These are phyloP conservation scores for Tolypeutes matacus DNA, from an alignment of 2,797 vertebrate species.

Conservation along the genomic window DNA sequence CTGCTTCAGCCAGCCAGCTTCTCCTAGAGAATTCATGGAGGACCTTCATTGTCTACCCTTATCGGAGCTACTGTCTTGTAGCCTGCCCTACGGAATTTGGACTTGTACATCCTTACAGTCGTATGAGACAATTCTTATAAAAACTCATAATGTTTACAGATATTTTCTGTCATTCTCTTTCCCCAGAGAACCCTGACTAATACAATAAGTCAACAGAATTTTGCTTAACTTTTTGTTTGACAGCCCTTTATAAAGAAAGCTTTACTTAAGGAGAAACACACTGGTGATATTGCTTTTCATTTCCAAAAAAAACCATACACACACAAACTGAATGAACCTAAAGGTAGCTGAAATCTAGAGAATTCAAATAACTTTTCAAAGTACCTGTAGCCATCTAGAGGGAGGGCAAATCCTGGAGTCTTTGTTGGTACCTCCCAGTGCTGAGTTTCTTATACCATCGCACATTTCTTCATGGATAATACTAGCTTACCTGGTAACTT, in stretches of 20 bases:
- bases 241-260: conserved; percentile 15
- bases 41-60: too few relatives aligned
- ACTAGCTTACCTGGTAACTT: not conserved
- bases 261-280: not conserved
- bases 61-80: too few relatives aligned
- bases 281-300: not conserved
- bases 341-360: not conserved
- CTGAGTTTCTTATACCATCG: not conserved
- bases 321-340: not conserved
- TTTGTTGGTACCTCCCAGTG: not conserved
- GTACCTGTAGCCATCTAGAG: not conserved
- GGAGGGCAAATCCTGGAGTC: not conserved
- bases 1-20: too few relatives aligned
- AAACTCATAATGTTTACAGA: too few relatives aligned
- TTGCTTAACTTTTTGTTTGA: conserved; percentile 30
- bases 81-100: too few relatives aligned
- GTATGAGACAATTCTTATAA: too few relatives aligned
- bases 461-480: not conserved
- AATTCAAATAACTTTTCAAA: conserved; percentile 22
- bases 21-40: too few relatives aligned
- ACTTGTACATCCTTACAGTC: too few relatives aligned
- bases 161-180: too few relatives aligned
- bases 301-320: not conserved
- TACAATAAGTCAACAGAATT: not conserved
- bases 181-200: too few relatives aligned